Evolutionary conservation across 2,113 vertebrate genomes (phyloP), one percentile per base, ranked within the genome.

Genomic region (Hippocampus abdominalis): DNA sequence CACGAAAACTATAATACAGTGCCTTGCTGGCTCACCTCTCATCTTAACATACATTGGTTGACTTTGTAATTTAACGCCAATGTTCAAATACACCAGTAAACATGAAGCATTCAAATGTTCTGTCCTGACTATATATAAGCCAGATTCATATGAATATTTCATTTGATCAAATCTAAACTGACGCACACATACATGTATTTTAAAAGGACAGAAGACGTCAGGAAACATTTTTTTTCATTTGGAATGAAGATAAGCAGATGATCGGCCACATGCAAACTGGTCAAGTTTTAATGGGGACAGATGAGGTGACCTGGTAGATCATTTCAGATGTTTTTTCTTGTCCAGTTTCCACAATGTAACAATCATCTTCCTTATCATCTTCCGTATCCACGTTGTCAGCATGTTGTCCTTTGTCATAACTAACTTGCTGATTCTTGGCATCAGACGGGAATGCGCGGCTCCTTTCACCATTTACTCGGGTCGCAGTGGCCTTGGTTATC

Each of bases 341-440:
- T 64, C 76, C 61, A 1, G 54, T 79, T 78, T 91, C 90, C 69
- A 90, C 80, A 2, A 90, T 89, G 71, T 83, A 91, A 83, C 90
- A 91, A 72, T 91, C 90, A 42, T 89, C 83, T 0, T 89, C 89
- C 0, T 21, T 54, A 46, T 78, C 75, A 5, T 42, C 65, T 40
- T 11, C 74, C 0, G 42, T 10, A 20, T 66, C 80, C 9, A 71
- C 65, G 2, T 68, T 83, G 13, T 71, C 60, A 0, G 1, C 42
- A 1, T 36, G 54, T 51, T 72, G 63, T 15, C 36, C 78, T n/a
- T 68, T 81, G 29, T 83, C 73, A 42, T 81, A 23, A 51, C 20
- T 10, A 8, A 57, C n/a, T 65, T 71, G 72, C n/a, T 44, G 75
- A 25, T 51, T 74, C 67, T 62, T 81, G 3, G 75, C 36, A 46